A percentile compares a stretch with the other conserved stretches of the same genome.
Conservation (phyloP, 2,888 invertebrate species). For the Acrocera orbiculus region DNA sequence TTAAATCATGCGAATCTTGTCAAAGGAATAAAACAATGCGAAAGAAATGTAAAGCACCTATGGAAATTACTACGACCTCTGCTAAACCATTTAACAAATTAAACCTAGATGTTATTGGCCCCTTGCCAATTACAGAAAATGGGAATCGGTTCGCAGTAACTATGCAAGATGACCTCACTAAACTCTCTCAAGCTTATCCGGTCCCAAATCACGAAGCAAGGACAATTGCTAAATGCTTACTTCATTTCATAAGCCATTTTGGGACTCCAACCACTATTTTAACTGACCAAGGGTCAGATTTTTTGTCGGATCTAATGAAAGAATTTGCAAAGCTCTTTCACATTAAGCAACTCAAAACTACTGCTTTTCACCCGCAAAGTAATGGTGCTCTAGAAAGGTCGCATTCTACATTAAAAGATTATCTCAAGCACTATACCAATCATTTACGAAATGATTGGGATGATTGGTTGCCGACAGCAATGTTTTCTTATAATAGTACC, state of each 20-base stretch:
- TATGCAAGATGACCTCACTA: constrained; percentile 21
- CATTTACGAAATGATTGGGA: constrained; percentile 3
- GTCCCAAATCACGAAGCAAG: constrained; percentile 19
- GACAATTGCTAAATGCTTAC: constrained; percentile 15
- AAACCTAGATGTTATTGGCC: constrained; percentile 18
- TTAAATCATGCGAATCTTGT: constrained; percentile 18
- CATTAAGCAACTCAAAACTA: constrained; percentile 18
- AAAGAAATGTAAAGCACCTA: constrained; percentile 13
- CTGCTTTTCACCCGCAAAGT: constrained; percentile 16
- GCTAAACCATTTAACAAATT: constrained; percentile 17
- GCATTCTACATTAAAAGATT: constrained; percentile 19
- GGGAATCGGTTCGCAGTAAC: constrained; percentile 14
- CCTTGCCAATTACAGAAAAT: constrained; percentile 14
- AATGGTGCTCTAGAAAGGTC: constrained; percentile 17
- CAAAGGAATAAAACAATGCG: constrained; percentile 12
- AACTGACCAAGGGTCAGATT: constrained; percentile 11
- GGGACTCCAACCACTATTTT: constrained; percentile 4
- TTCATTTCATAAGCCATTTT: constrained; percentile 3
- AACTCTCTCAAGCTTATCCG: constrained; percentile 18
- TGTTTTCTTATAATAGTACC: constrained; percentile 5
- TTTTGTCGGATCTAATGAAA: constrained; percentile 15
- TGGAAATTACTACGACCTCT: constrained; percentile 20
- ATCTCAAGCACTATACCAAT: constrained; percentile 17
- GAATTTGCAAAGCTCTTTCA: constrained; percentile 17
- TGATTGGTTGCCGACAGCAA: constrained; percentile 1